Percentiles rank a stretch among this genome's conserved stretches.
Evolutionary conservation across 2,113 vertebrate species (phyloP).

Genomic region (Alethe castanea): DNA sequence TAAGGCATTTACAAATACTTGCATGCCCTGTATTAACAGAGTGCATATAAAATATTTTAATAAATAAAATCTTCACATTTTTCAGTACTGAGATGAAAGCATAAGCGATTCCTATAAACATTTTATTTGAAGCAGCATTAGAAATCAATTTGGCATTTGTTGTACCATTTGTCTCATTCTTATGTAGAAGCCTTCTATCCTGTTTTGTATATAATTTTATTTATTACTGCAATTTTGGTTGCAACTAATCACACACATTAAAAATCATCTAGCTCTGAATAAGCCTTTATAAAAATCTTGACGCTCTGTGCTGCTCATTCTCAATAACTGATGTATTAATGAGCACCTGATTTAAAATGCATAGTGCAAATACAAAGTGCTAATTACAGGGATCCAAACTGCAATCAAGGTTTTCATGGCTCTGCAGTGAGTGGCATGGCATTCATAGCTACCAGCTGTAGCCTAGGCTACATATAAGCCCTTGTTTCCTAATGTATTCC

Average conservation of each 20-base stretch:
- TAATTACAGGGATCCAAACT: not conserved
- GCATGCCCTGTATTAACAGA: not conserved
- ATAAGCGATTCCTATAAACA: not conserved
- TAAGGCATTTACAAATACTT: not conserved
- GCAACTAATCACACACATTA: conserved; percentile 11
- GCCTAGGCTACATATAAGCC: not conserved
- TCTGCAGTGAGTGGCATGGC: not conserved
- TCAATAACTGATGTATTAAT: not conserved
- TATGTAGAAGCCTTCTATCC: not conserved
- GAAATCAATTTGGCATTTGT: not conserved
- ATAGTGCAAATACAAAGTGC: not conserved
- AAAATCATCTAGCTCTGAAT: not conserved
- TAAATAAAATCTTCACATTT: not conserved
- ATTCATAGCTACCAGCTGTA: not conserved
- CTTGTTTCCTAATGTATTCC: not conserved
- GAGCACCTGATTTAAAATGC: not conserved
- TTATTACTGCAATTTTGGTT: conserved; percentile 23
- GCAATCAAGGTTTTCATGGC: not conserved
- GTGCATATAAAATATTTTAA: not conserved
- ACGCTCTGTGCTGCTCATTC: not conserved
- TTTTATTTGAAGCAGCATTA: not conserved
- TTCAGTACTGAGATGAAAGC: not conserved
- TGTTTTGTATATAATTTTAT: conserved; percentile 1
- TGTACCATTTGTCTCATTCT: not conserved
- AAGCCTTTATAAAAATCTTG: not conserved